phyloP scores from a whole-genome alignment of 2,888 invertebrate species.

The Galeruca laticollis region DNA sequence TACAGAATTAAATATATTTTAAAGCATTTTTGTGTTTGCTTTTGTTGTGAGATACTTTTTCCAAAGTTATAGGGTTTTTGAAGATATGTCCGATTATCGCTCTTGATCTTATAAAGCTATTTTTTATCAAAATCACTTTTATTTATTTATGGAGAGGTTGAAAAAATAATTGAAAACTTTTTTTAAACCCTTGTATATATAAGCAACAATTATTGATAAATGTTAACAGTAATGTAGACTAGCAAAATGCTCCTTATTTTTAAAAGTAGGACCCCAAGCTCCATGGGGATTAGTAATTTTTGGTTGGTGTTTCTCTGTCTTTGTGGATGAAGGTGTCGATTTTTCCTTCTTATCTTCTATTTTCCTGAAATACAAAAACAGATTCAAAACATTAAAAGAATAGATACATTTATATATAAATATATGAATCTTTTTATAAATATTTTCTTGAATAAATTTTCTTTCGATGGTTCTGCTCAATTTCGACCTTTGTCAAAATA shows the following conservation, averaged over 20 bases:
- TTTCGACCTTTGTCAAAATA: too few relatives aligned
- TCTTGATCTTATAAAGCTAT: too few relatives aligned
- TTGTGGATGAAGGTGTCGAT: slow-evolving; percentile 32
- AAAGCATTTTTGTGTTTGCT: too few relatives aligned
- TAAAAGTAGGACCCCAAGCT: slow-evolving; percentile 80
- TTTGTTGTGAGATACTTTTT: too few relatives aligned
- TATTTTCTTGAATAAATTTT: too few relatives aligned
- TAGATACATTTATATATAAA: too few relatives aligned
- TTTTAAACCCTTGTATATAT: slow-evolving; percentile 1
- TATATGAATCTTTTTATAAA: too few relatives aligned
- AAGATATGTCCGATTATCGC: too few relatives aligned
- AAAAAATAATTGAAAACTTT: neutral
- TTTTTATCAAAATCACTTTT: neutral
- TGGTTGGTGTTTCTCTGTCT: slow-evolving; percentile 46
- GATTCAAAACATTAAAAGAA: too few relatives aligned
- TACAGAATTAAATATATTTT: too few relatives aligned
- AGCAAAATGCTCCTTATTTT: slow-evolving; percentile 79
- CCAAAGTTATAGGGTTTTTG: too few relatives aligned
- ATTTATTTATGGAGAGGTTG: neutral
- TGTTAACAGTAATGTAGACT: slow-evolving; percentile 75
- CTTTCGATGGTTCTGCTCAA: too few relatives aligned
- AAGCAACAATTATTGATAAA: slow-evolving; percentile 18
- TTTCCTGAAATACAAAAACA: slow-evolving; percentile 57
- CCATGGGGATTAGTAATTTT: slow-evolving; percentile 66
- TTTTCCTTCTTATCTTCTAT: slow-evolving; percentile 61